phyloP scores from a whole-genome alignment of 2,113 vertebrate genomes.

The Sapayoa aenigma region DNA sequence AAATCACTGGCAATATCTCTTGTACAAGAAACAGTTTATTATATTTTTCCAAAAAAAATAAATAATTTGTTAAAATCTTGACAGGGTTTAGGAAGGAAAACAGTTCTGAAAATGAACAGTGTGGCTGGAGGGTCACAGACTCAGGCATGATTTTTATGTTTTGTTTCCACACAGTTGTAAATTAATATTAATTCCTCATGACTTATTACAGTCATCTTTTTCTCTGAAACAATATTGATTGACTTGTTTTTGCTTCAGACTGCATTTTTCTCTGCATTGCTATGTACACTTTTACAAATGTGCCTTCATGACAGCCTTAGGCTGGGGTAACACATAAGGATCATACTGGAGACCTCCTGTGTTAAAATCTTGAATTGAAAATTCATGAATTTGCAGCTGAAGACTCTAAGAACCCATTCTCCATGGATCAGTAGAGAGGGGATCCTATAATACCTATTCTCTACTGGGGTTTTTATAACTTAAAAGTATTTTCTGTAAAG shows the following conservation, averaged over 20 bases:
- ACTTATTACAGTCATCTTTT: background rate
- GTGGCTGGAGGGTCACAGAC: background rate
- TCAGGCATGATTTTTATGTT: background rate
- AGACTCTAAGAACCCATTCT: background rate
- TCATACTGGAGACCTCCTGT: background rate
- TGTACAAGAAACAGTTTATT: background rate
- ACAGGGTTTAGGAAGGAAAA: background rate
- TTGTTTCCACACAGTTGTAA: background rate
- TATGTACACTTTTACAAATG: background rate
- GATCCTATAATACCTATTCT: background rate
- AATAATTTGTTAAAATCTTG: background rate
- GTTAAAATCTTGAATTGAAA: slow-evolving; percentile 15
- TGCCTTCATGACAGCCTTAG: background rate
- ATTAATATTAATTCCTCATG: slow-evolving; percentile 36
- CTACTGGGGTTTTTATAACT: background rate
- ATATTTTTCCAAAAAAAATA: background rate
- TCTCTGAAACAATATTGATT: background rate
- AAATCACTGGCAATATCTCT: background rate
- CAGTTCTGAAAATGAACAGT: background rate
- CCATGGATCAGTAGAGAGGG: background rate
- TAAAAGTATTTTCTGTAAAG: background rate
- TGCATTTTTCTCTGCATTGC: background rate
- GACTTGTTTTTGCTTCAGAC: background rate
- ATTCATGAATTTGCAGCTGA: background rate
- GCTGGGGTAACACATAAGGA: background rate